These are phyloP conservation scores for Leptinotarsa haldemani DNA, from an alignment of 2,888 invertebrate species.

Conservation along the genomic window DNA sequence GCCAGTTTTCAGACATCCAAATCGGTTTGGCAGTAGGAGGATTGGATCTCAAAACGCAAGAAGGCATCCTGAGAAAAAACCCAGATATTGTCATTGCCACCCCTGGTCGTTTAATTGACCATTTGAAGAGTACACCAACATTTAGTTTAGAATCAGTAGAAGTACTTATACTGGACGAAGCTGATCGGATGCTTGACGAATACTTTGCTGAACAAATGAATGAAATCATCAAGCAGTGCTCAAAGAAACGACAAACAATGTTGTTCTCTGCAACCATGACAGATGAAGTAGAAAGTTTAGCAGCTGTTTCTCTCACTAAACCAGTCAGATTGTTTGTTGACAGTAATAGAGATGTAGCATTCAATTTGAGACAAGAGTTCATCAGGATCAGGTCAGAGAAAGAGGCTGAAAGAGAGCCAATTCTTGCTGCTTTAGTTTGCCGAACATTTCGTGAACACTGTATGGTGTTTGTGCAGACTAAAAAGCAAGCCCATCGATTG, in stretches of 20 bases:
- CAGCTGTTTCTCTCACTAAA: slow-evolving; percentile 90
- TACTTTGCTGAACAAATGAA: slow-evolving; percentile 99
- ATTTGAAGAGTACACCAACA: slow-evolving; percentile 93
- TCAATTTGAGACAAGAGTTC: slow-evolving; percentile 96
- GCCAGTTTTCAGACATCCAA: slow-evolving; percentile 87
- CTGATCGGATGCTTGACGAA: slow-evolving; percentile 95
- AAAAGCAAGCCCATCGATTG: slow-evolving; percentile 92
- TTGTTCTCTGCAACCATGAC: slow-evolving; percentile 99
- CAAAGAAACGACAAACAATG: slow-evolving; percentile 93
- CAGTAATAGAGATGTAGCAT: slow-evolving; percentile 94
- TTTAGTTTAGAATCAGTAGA: slow-evolving; percentile 92
- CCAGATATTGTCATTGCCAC: slow-evolving; percentile 99
- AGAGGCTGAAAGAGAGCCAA: slow-evolving; percentile 92
- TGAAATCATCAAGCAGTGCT: slow-evolving; percentile 93
- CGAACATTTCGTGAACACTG: slow-evolving; percentile 91
- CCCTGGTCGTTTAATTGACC: slow-evolving; percentile 97
- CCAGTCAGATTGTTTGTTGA: slow-evolving; percentile 97
- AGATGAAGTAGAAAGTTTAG: slow-evolving; percentile 95
- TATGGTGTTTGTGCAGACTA: slow-evolving; percentile 97
- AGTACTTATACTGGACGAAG: slow-evolving; percentile 84
- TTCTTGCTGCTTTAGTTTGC: slow-evolving; percentile 84
- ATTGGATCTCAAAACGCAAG: slow-evolving; percentile 82
- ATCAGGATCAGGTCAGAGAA: slow-evolving; percentile 89
- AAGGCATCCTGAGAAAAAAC: slow-evolving; percentile 84
- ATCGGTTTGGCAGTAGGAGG: slow-evolving; percentile 90